phyloP scores from a whole-genome alignment of 2,888 invertebrate genomes.

The Dromius quadrimaculatus region DNA sequence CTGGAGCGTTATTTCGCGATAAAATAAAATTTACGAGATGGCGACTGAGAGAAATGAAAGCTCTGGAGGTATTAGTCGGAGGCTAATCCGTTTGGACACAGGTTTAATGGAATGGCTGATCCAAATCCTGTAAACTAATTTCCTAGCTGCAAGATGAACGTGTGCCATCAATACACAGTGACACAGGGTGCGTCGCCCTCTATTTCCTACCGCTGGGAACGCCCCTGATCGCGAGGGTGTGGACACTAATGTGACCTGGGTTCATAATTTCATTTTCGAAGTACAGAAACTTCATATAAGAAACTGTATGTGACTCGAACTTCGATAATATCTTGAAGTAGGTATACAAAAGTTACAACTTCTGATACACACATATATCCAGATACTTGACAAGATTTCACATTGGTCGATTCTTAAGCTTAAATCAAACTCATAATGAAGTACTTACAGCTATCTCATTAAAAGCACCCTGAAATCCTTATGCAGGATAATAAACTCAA shows the following conservation, averaged over 20 bases:
- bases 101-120: conserved; percentile 60
- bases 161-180: conserved; percentile 55
- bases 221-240: not conserved
- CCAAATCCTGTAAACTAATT: conserved; percentile 61
- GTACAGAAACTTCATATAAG: too few species aligned
- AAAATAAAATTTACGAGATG: conserved; percentile 61
- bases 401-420: too few species aligned
- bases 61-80: conserved; percentile 40
- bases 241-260: not conserved
- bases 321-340: too few species aligned
- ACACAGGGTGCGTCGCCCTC: conserved; percentile 6
- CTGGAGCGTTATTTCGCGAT: conserved; percentile 55
- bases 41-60: not conserved
- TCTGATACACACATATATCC: too few species aligned
- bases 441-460: too few species aligned
- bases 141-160: conserved; percentile 56
- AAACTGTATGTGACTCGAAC: too few species aligned
- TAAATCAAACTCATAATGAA: too few species aligned
- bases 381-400: too few species aligned
- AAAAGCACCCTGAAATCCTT: too few species aligned
- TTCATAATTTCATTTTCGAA: conserved; percentile 4
- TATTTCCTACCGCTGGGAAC: not conserved
- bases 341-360: too few species aligned
- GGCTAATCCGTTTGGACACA: conserved; percentile 49
- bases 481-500: too few species aligned